Percentiles rank a stretch among this genome's conserved stretches.
These are phyloP conservation scores for Prionace glauca DNA, from an alignment of 2,797 vertebrate genomes.

Conservation along the genomic window DNA sequence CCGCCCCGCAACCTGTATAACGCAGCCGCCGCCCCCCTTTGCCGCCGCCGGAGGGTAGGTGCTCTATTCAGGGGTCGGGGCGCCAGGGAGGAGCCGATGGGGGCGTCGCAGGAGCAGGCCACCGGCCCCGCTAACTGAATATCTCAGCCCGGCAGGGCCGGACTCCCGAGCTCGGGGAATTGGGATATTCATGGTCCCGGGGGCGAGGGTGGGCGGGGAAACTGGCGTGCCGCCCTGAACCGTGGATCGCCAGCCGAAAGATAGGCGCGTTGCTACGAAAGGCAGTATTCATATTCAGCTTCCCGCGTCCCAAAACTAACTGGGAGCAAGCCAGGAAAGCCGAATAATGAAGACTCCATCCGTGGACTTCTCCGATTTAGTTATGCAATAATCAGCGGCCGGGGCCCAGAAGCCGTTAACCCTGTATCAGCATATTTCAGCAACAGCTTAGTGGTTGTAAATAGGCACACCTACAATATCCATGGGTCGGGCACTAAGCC, in stretches of 20 bases:
- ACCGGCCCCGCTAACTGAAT: slow-evolving; percentile 41
- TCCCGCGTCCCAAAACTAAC: not conserved
- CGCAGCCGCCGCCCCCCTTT: slow-evolving; percentile 39
- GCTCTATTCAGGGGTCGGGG: not conserved
- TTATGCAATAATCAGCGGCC: not conserved
- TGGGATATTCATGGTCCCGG: slow-evolving; percentile 48
- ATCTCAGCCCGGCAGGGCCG: not conserved
- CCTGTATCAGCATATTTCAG: not conserved
- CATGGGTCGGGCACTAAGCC: not conserved
- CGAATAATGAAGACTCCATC: not conserved
- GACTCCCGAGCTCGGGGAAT: slow-evolving; percentile 35
- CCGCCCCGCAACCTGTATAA: slow-evolving; percentile 49
- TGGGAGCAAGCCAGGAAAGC: not conserved
- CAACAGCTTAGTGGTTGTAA: not conserved
- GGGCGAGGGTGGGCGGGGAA: slow-evolving; percentile 41
- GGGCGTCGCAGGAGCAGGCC: slow-evolving; percentile 45
- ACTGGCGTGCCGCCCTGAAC: not conserved
- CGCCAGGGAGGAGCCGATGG: slow-evolving; percentile 40
- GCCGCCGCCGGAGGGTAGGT: slow-evolving; percentile 44
- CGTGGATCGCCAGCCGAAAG: not conserved
- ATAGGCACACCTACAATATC: not conserved
- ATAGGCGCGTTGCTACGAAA: not conserved
- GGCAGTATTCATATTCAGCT: not conserved
- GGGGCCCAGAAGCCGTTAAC: not conserved
- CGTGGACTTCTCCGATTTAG: not conserved